Conservation (phyloP, 2,888 invertebrate species). For the Tethea ocularis region DNA sequence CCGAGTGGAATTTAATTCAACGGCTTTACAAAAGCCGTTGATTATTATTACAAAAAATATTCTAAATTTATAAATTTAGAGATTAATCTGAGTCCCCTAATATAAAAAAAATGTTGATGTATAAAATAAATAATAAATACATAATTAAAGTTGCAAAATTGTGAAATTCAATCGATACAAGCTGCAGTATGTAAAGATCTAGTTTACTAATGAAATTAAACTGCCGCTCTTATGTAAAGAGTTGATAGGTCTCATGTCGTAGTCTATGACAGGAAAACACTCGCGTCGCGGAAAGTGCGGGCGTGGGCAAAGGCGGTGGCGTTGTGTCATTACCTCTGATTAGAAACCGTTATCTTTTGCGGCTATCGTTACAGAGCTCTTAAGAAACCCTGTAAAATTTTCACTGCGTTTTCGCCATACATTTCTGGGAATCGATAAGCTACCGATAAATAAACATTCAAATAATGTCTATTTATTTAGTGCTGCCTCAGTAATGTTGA, state of each 20-base stretch:
- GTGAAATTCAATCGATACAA: no score
- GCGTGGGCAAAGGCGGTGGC: constrained; percentile 28
- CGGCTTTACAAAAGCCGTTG: constrained; percentile 16
- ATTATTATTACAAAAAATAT: constrained; percentile 7
- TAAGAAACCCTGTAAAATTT: constrained; percentile 78
- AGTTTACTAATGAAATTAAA: constrained; percentile 56
- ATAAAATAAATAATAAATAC: no score
- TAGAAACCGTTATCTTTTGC: constrained; percentile 79
- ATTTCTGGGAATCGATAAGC: constrained; percentile 32
- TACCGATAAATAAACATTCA: not conserved
- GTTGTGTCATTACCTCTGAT: constrained; percentile 73
- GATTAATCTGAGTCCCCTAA: no score
- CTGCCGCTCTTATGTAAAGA: constrained; percentile 45
- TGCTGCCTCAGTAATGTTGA: not conserved
- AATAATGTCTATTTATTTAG: not conserved
- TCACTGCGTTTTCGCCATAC: constrained; percentile 69
- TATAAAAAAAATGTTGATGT: no score
- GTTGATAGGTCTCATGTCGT: constrained; percentile 28
- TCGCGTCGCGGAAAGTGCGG: constrained; percentile 16
- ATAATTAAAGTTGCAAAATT: no score
- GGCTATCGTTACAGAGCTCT: constrained; percentile 76
- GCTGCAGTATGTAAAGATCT: constrained; percentile 28
- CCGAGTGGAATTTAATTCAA: constrained; percentile 47
- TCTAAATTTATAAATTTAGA: not conserved
- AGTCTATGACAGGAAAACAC: constrained; percentile 12